phyloP scores from a whole-genome alignment of 2,113 vertebrate genomes.

The Arothron firmamentum region DNA sequence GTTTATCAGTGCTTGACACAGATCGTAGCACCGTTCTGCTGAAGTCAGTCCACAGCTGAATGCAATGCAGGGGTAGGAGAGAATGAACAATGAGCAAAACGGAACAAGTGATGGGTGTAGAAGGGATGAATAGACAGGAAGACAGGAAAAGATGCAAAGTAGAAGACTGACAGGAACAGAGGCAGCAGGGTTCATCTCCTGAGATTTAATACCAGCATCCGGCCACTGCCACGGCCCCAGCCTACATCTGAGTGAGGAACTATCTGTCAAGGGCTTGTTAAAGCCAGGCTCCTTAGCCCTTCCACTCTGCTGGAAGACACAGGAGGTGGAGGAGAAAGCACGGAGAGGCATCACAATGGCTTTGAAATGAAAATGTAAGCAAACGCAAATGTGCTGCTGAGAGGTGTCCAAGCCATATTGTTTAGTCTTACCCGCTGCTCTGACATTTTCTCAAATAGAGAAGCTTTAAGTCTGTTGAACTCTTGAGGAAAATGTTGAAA shows the following conservation, averaged over 20 bases:
- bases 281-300: slow-evolving; percentile 22
- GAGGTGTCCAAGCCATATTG: slow-evolving; percentile 4
- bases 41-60: slow-evolving; percentile 5
- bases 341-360: slow-evolving; percentile 5
- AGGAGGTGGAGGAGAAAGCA: neutral
- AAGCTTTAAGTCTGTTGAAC: too few relatives aligned
- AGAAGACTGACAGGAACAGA: slow-evolving; percentile 12
- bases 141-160: slow-evolving; percentile 19
- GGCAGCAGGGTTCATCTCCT: slow-evolving; percentile 39
- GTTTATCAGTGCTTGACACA: too few relatives aligned
- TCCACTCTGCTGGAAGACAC: slow-evolving; percentile 5
- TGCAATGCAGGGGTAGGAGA: slow-evolving; percentile 1
- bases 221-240: slow-evolving; percentile 38
- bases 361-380: slow-evolving; percentile 18
- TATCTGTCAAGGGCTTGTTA: slow-evolving; percentile 56
- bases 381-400: neutral
- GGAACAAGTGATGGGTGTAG: slow-evolving; percentile 2
- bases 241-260: slow-evolving; percentile 19
- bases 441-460: too few relatives aligned
- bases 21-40: neutral
- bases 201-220: slow-evolving; percentile 49
- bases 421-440: too few relatives aligned
- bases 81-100: slow-evolving; percentile 2
- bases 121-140: too few relatives aligned
- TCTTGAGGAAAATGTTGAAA: too few relatives aligned